These are phyloP conservation scores for Poeciliopsis presidionis DNA, from an alignment of 2,797 vertebrate species.

Conservation along the genomic window DNA sequence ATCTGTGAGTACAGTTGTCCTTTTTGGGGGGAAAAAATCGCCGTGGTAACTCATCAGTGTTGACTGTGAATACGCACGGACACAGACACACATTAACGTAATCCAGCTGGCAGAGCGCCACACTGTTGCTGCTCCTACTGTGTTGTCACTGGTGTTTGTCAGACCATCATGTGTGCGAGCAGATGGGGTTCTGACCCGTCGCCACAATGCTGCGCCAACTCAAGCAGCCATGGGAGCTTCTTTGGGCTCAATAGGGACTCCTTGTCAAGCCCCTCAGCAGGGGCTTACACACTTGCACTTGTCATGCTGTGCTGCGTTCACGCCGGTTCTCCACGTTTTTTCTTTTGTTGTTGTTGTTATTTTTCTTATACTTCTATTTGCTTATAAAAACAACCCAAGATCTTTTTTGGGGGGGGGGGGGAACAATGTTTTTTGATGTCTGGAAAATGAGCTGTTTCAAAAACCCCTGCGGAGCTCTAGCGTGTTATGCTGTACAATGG, in stretches of 20 bases:
- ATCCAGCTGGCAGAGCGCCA: constrained; percentile 65
- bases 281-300: not conserved
- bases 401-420: no score
- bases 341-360: not conserved
- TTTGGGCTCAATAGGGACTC: constrained; percentile 54
- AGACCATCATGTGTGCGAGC: constrained; percentile 40
- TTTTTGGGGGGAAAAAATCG: constrained; percentile 42
- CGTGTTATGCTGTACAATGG: no score
- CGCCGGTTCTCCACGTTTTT: constrained; percentile 6
- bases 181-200: constrained; percentile 73
- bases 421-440: no score
- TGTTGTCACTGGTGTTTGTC: constrained; percentile 35
- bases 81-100: constrained; percentile 40
- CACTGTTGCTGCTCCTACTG: constrained; percentile 41
- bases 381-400: no score
- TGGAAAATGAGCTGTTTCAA: no score
- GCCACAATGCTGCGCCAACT: constrained; percentile 58
- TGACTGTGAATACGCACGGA: constrained; percentile 56
- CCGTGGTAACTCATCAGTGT: constrained; percentile 45
- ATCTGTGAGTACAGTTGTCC: constrained; percentile 37
- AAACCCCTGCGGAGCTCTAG: no score
- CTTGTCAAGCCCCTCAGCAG: constrained; percentile 39
- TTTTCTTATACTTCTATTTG: not conserved
- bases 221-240: constrained; percentile 59
- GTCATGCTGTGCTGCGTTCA: constrained; percentile 10